Evolutionary conservation across 2,113 vertebrate genomes (phyloP), one percentile per base, ranked within the genome.

Genomic region (Lynx canadensis): DNA sequence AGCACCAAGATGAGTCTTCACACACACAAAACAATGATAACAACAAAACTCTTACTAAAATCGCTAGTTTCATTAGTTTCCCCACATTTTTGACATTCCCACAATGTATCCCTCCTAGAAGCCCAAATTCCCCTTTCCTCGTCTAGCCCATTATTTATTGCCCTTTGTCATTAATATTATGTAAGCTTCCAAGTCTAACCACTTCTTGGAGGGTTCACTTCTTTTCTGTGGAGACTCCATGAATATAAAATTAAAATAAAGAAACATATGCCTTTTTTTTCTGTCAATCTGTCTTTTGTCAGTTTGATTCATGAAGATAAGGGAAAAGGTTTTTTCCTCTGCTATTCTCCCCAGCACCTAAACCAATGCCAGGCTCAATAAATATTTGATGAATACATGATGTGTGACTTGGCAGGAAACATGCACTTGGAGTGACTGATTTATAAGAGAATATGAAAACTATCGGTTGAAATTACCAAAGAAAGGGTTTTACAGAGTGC

Each of bases 331-430:
- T 71, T 80, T 60, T 83, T 73, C 60, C 52, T 68, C 10, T 69
- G 31, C 36, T 79, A 4, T 21, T 87, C n/a, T 73, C 14, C 65
- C 11, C 9, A 60, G 69, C n/a, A 84, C 23, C 11, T 80, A 60
- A 93, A 55, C 15, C 29, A 69, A 63, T 80, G 27, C 31, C 80
- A 90, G 48, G 23, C 36, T 80, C 82, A 79, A 36, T 86, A 71
- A 92, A 65, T 81, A 94, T 50, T 74, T 94, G 31, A 93, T 48
- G 45, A 81, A 71, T 69, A 87, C 89, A 66, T 85, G 36, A 45
- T 48, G 33, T 93, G 21, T 81, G 15, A 80, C 5, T 80, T 91
- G 63, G 55, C 31, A 93, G 5, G 11, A 85, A 41, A 68, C 63
- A 57, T 25, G n/a, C 4, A 85, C 31, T 94, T 36, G 21, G 38